Percentiles rank a stretch among this genome's conserved stretches.
Conservation (phyloP, 2,113 vertebrate species). For the Sylvietta virens region DNA sequence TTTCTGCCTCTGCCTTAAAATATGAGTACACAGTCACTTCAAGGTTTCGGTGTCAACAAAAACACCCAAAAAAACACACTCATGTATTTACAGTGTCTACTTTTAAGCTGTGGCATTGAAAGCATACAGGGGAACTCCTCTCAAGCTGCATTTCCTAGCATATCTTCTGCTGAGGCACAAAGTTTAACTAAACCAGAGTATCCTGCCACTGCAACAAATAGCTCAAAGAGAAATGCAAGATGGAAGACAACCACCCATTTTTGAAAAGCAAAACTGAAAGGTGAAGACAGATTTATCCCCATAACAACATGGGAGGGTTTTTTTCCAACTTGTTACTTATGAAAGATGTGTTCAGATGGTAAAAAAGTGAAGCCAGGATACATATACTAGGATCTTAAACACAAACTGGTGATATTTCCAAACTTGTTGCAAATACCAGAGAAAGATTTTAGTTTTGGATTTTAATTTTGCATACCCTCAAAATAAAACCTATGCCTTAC, state of each 20-base stretch:
- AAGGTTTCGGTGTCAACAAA: background rate
- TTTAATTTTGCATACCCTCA: background rate
- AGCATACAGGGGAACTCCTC: background rate
- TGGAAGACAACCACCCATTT: background rate
- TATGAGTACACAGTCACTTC: background rate
- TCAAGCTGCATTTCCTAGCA: background rate
- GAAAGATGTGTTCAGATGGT: background rate
- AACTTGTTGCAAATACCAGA: background rate
- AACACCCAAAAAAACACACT: background rate
- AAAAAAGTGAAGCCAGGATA: background rate
- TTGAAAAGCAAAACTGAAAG: background rate
- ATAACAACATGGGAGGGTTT: accelerated
- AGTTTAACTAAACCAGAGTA: background rate
- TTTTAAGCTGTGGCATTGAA: background rate
- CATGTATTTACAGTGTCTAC: background rate
- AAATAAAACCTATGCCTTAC: background rate
- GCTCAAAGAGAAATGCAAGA: background rate
- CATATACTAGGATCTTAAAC: background rate
- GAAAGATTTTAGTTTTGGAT: background rate
- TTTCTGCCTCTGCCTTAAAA: background rate
- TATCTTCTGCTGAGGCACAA: background rate
- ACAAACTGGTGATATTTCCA: background rate
- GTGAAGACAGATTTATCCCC: background rate
- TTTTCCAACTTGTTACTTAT: background rate
- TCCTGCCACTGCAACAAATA: background rate